phyloP scores from a whole-genome alignment of 2,888 invertebrate genomes.

The Cryptophagus acutangulus region DNA sequence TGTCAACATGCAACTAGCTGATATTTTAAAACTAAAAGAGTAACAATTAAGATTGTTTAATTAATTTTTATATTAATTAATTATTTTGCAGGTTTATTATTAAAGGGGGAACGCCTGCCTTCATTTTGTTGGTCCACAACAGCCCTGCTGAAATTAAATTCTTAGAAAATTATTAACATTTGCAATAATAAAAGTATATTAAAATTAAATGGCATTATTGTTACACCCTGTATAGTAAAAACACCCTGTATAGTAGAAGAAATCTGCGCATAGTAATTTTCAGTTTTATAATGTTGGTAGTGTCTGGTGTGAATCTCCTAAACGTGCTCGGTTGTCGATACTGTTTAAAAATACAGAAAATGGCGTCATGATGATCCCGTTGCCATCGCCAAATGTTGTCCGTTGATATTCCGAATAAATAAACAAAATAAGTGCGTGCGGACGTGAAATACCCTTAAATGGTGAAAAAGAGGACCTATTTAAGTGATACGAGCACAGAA shows the following conservation, averaged over 20 bases:
- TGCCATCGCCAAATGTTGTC: conserved; percentile 36
- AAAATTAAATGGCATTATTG: too few species aligned
- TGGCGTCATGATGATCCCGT: conserved; percentile 41
- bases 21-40: conserved; percentile 50
- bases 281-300: too few species aligned
- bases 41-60: neutral
- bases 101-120: conserved; percentile 62
- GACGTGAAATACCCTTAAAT: conserved; percentile 24
- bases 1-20: conserved; percentile 53
- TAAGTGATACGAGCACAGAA: conserved; percentile 22
- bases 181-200: conserved; percentile 2
- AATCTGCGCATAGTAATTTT: too few species aligned
- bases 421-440: conserved; percentile 26
- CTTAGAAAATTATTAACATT: conserved; percentile 49
- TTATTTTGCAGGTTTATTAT: conserved; percentile 52
- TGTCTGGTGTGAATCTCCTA: too few species aligned
- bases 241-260: too few species aligned
- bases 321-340: conserved; percentile 22
- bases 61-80: conserved; percentile 7
- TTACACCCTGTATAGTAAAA: too few species aligned
- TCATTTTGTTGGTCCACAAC: conserved; percentile 56
- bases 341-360: conserved; percentile 36
- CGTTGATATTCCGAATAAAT: conserved; percentile 29
- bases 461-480: conserved; percentile 24
- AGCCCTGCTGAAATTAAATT: conserved; percentile 56